Conservation (phyloP, 2,888 invertebrate species). For the Tipula helvola region DNA sequence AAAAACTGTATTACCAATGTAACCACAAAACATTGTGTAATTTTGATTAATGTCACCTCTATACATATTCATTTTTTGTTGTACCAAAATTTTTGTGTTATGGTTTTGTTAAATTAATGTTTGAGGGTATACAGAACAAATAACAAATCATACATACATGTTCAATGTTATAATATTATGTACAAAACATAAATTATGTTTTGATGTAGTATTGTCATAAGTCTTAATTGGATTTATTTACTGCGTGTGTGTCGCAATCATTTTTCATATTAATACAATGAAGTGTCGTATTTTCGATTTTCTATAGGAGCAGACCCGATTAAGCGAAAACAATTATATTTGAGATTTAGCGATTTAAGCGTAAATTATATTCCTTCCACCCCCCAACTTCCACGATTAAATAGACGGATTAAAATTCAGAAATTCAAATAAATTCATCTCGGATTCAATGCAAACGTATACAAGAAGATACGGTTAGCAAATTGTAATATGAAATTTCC, state of each 20-base stretch:
- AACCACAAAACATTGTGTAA: neutral
- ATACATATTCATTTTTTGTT: neutral
- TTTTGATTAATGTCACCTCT: neutral
- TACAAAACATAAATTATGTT: neutral
- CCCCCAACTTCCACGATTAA: neutral
- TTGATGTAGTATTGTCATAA: neutral
- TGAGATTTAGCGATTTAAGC: neutral
- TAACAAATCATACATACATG: neutral
- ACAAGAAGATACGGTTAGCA: neutral
- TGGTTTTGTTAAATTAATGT: conserved; percentile 4
- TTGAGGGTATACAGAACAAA: neutral
- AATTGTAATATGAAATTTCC: neutral
- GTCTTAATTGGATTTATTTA: neutral
- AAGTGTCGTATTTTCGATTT: neutral
- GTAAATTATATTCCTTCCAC: neutral
- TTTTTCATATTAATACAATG: neutral
- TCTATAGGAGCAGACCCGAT: neutral
- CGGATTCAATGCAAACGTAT: neutral
- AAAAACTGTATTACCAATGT: neutral
- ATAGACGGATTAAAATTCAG: neutral
- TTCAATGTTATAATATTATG: neutral
- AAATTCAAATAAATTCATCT: neutral
- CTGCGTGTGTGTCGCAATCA: neutral
- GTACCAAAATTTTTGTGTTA: neutral
- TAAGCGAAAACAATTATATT: neutral